Conservation (phyloP, 1,140 invertebrate genomes). For the Drosophila littoralis region DNA sequence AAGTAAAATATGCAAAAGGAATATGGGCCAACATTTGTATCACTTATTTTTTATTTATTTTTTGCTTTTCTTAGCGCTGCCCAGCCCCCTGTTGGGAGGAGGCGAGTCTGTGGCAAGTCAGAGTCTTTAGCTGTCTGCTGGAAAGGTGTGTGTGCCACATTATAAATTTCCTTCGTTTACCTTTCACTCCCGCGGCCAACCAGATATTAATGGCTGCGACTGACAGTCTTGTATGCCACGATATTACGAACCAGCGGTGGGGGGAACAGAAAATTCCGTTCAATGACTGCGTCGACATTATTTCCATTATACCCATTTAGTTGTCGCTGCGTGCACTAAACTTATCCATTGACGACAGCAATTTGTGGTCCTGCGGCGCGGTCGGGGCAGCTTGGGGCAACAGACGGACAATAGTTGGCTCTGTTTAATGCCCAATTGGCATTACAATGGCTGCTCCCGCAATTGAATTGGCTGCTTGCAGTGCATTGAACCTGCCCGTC, state of each 20-base stretch:
- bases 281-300: slow-evolving; percentile 43
- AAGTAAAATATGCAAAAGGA: slow-evolving; percentile 22
- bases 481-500: slow-evolving; percentile 40
- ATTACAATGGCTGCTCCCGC: slow-evolving; percentile 42
- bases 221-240: slow-evolving; percentile 35
- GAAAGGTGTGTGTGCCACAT: slow-evolving; percentile 39
- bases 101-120: slow-evolving; percentile 1
- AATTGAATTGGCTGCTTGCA: slow-evolving; percentile 33
- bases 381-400: neutral
- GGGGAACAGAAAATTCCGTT: slow-evolving; percentile 12
- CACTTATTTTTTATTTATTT: neutral
- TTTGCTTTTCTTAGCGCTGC: slow-evolving; percentile 1
- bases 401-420: slow-evolving; percentile 47
- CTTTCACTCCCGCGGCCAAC: slow-evolving; percentile 2
- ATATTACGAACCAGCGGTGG: slow-evolving; percentile 16
- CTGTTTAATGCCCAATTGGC: slow-evolving; percentile 51
- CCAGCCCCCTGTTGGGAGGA: neutral
- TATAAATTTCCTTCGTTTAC: slow-evolving; percentile 45
- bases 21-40: slow-evolving; percentile 24
- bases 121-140: slow-evolving; percentile 24
- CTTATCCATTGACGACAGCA: slow-evolving; percentile 44
- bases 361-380: slow-evolving; percentile 36
- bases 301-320: slow-evolving; percentile 42
- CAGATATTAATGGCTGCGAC: slow-evolving; percentile 24
- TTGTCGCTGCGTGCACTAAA: slow-evolving; percentile 45